These are phyloP conservation scores for Drosophila heteroneura DNA, from an alignment of 2,888 invertebrate genomes.

Conservation along the genomic window DNA sequence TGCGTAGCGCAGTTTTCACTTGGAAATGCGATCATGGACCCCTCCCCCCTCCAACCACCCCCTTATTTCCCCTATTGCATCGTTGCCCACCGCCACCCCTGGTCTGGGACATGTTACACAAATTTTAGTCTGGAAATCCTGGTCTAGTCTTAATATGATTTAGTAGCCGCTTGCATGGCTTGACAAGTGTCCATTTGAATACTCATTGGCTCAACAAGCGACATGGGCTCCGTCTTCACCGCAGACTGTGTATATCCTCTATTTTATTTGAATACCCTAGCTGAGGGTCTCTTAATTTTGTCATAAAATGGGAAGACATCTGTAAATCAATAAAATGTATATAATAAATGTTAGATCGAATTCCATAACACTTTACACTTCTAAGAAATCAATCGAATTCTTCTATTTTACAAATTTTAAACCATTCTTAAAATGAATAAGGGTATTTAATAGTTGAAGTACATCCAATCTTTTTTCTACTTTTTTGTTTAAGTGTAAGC, in stretches of 20 bases:
- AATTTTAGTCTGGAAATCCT: slow-evolving; percentile 79
- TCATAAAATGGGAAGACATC: neutral
- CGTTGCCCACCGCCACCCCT: neutral
- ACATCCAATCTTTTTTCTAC: rapidly evolving
- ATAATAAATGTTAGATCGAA: neutral
- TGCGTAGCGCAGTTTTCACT: slow-evolving; percentile 75
- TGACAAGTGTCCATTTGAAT: slow-evolving; percentile 85
- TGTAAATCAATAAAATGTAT: neutral
- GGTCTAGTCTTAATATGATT: slow-evolving; percentile 83
- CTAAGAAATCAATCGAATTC: neutral
- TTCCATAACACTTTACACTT: neutral
- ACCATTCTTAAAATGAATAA: neutral
- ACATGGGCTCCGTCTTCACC: slow-evolving; percentile 27
- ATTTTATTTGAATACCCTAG: neutral
- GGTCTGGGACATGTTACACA: slow-evolving; percentile 71
- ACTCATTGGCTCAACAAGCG: slow-evolving; percentile 83
- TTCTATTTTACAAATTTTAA: neutral
- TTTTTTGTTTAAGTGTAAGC: slow-evolving; percentile 1
- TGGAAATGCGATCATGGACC: slow-evolving; percentile 12
- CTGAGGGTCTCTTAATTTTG: neutral
- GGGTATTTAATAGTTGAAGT: neutral
- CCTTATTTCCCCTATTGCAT: neutral
- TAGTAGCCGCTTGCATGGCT: slow-evolving; percentile 82
- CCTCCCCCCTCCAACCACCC: neutral
- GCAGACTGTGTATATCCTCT: slow-evolving; percentile 10